phyloP scores from a whole-genome alignment of 2,113 vertebrate species.

The Crotalus horridus region DNA sequence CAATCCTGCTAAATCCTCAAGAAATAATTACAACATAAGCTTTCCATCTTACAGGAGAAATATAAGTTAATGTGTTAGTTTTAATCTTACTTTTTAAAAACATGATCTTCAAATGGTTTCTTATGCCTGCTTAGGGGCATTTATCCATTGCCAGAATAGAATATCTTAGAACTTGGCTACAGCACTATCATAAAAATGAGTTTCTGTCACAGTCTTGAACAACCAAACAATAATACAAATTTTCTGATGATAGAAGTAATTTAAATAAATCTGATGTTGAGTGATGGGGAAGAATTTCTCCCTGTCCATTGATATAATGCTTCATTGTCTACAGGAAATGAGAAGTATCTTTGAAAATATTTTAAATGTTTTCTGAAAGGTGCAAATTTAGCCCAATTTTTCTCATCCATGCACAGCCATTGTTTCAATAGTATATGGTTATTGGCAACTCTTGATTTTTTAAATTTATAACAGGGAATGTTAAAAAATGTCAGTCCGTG shows the following conservation, averaged over 20 bases:
- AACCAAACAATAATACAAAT: constrained; percentile 29
- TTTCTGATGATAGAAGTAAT: not conserved
- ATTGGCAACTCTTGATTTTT: not conserved
- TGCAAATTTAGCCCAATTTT: not conserved
- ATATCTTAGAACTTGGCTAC: not conserved
- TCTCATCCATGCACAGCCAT: not conserved
- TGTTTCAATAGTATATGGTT: not conserved
- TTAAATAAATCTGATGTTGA: constrained; percentile 37
- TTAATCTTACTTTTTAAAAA: not conserved
- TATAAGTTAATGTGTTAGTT: not conserved
- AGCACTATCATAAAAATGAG: not conserved
- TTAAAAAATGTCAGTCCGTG: not conserved
- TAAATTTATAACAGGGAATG: not conserved
- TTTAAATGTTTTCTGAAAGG: constrained; percentile 28
- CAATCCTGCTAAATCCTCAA: not conserved
- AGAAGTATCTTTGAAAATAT: constrained; percentile 24
- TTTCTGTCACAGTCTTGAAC: not conserved
- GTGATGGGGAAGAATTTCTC: constrained; percentile 23
- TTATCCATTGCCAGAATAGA: not conserved
- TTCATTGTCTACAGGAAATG: constrained; percentile 25
- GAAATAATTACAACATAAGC: not conserved
- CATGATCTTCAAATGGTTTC: not conserved
- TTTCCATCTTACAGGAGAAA: not conserved
- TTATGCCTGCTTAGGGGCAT: not conserved
- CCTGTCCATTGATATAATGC: constrained; percentile 22